Base-by-base conservation (phyloP, 2,888 invertebrate genomes). In the Aricia artaxerxes region DNA sequence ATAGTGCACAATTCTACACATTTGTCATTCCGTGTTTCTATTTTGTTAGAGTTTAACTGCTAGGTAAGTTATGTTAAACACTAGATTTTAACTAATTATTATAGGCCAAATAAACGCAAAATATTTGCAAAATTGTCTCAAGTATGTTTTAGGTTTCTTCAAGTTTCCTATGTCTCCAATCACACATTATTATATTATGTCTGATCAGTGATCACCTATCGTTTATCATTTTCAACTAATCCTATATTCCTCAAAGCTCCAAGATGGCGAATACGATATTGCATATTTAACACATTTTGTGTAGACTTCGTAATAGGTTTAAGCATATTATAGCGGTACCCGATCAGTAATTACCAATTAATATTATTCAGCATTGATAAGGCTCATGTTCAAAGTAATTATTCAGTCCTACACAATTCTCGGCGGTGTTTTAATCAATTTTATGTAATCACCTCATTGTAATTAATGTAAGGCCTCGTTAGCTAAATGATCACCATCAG, bases 11-110 rank as follows among this genome's bases (percentile, higher is more conserved):
- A 69, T 69, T 16, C 35, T 69, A 69, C 69, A 69, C 16, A 69
- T 69, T 38, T 69, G 16, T 69, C 69, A 69, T 69, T 69, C 69
- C 4, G 69, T 31, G 64, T 69, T 35, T 69, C 9, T 64, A 31
- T 69, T 69, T 64, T 69, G 13, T 38, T 35, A 69, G 35, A 13
- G 35, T 69, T 69, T 38, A 69, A 69, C 35, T 38, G 69, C 35
- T 69, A 16, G 69, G 35, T 38, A 35, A 69, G 35, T 13, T 69
- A 69, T 35, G 38, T 35, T 38, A 35, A 69, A 38, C 35, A 69
- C 69, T 69, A 57, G 57, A 57, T 2, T 35, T 24, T 53, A 69
- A 69, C 35, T 13, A 69, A 69, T 69, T 24, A 24, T 24, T 24
- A 0, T 24, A 69, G 13, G 69, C 35, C 31, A 53, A 53, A 53